These are phyloP conservation scores for Halcyon badia DNA, from an alignment of 2,797 vertebrate genomes.

Conservation along the genomic window DNA sequence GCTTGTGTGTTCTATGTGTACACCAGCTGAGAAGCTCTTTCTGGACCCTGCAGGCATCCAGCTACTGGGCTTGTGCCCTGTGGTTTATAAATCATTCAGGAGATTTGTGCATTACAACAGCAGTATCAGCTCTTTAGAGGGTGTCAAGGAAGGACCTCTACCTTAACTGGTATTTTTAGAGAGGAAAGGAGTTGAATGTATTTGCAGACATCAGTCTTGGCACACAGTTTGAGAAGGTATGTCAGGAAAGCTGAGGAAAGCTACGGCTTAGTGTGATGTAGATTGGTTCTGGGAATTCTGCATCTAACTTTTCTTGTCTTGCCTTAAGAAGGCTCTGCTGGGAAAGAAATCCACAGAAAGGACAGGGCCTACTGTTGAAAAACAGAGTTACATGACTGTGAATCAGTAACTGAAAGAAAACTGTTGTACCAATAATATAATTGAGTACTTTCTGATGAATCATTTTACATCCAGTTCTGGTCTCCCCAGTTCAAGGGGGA, in stretches of 20 bases:
- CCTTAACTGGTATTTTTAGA: neutral
- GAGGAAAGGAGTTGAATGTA: neutral
- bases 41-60: neutral
- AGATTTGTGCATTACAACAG: neutral
- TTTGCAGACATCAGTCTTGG: neutral
- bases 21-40: neutral
- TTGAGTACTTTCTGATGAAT: neutral
- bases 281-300: neutral
- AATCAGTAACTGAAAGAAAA: neutral
- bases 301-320: neutral
- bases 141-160: fast-evolving
- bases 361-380: neutral
- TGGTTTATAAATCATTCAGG: neutral
- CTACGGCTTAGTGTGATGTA: neutral
- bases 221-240: neutral
- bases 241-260: neutral
- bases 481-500: no score
- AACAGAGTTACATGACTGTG: neutral
- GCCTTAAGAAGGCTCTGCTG: neutral
- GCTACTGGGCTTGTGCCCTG: neutral
- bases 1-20: neutral
- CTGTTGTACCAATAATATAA: neutral
- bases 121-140: neutral
- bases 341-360: neutral
- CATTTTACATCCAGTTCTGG: no score